phyloP scores from a whole-genome alignment of 2,797 vertebrate species.

The Cossypha heuglini region DNA sequence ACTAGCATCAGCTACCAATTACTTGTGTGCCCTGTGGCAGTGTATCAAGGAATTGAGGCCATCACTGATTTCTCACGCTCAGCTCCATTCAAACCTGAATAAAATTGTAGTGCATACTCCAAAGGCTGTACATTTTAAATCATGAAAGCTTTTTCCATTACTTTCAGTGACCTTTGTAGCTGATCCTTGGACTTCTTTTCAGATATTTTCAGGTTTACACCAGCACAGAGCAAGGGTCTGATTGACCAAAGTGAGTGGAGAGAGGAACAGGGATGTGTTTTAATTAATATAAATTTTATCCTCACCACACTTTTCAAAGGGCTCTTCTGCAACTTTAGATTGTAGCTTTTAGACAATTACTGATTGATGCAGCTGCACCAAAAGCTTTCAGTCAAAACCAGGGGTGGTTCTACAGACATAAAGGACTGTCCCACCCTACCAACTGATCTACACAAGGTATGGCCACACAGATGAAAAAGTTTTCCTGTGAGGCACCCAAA shows the following conservation, averaged over 20 bases:
- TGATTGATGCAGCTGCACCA: background rate
- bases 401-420: background rate
- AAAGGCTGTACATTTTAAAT: background rate
- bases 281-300: background rate
- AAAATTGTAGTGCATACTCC: background rate
- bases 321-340: background rate
- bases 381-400: background rate
- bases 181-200: background rate
- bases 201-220: background rate
- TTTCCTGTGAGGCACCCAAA: background rate
- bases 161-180: background rate
- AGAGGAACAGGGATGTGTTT: background rate
- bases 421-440: background rate
- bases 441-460: fast-evolving
- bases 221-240: background rate
- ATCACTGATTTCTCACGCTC: background rate
- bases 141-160: background rate
- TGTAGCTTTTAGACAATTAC: background rate
- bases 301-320: background rate
- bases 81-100: background rate
- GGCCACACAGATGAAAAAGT: background rate
- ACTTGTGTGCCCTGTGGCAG: background rate
- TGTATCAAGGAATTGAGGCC: background rate
- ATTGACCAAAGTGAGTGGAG: background rate
- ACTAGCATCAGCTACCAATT: background rate